phyloP scores from a whole-genome alignment of 2,113 vertebrate species.

The Crotalus viridis region DNA sequence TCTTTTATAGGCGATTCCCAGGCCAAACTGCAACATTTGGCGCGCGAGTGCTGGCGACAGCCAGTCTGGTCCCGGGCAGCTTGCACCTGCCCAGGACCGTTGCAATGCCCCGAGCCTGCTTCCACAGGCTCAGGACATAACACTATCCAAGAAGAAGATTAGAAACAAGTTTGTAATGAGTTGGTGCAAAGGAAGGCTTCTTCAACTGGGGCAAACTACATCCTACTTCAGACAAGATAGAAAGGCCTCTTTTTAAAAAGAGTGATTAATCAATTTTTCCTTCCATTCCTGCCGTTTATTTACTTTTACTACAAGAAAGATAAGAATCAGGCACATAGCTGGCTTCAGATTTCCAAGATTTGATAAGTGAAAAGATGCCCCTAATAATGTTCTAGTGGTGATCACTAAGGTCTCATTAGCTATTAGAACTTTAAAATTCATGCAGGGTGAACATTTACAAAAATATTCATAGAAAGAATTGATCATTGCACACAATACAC shows the following conservation, averaged over 20 bases:
- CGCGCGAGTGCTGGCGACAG: no score
- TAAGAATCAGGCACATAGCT: not conserved
- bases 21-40: no score
- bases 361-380: not conserved
- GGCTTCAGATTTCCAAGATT: not conserved
- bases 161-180: not conserved
- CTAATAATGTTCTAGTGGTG: not conserved
- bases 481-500: not conserved
- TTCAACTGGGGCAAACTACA: not conserved
- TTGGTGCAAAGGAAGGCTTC: not conserved
- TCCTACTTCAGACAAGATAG: not conserved
- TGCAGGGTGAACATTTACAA: not conserved
- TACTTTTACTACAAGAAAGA: not conserved
- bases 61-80: no score
- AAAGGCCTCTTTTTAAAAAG: not conserved
- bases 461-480: not conserved
- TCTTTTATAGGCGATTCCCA: no score
- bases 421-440: not conserved
- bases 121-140: no score
- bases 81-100: no score
- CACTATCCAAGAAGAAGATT: not conserved
- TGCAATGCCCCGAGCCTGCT: no score
- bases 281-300: not conserved
- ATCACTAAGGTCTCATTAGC: not conserved
- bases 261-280: not conserved